Evolutionary conservation across 2,888 invertebrate genomes (phyloP).

Genomic region (Macropis europaea): DNA sequence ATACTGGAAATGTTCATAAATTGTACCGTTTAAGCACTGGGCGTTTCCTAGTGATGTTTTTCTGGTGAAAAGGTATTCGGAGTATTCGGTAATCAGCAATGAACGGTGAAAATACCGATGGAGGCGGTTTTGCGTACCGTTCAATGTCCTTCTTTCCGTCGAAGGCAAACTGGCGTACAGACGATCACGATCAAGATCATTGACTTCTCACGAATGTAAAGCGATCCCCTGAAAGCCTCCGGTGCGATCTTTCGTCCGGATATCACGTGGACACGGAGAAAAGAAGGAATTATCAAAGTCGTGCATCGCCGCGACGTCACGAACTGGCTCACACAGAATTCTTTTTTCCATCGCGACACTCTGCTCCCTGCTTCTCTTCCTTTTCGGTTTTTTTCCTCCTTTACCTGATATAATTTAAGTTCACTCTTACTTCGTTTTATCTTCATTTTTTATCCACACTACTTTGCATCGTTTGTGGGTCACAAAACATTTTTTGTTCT

Average conservation of each 20-base stretch:
- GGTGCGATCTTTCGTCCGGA: constrained; percentile 63
- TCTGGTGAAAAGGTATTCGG: constrained; percentile 1
- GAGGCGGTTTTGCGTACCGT: constrained; percentile 23
- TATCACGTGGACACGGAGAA: constrained; percentile 63
- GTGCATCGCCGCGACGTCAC: constrained; percentile 62
- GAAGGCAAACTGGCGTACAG: constrained; percentile 41
- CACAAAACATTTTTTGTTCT: no score
- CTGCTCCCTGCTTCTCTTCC: background rate
- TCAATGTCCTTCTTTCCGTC: constrained; percentile 17
- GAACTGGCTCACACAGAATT: constrained; percentile 51
- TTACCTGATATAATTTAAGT: no score
- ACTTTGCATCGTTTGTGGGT: no score
- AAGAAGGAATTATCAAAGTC: constrained; percentile 61
- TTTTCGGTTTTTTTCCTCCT: background rate
- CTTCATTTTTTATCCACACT: no score
- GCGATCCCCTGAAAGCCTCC: constrained; percentile 58
- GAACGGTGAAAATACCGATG: constrained; percentile 35
- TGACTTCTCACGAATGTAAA: constrained; percentile 72
- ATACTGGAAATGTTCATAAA: constrained; percentile 11
- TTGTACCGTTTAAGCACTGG: background rate
- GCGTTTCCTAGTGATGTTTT: constrained; percentile 19
- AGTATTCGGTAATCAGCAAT: constrained; percentile 32
- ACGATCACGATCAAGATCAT: constrained; percentile 74
- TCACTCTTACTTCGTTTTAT: no score
- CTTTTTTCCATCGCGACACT: constrained; percentile 22